Conservation (phyloP, 1,140 invertebrate genomes). For the Whitmania pigra region DNA sequence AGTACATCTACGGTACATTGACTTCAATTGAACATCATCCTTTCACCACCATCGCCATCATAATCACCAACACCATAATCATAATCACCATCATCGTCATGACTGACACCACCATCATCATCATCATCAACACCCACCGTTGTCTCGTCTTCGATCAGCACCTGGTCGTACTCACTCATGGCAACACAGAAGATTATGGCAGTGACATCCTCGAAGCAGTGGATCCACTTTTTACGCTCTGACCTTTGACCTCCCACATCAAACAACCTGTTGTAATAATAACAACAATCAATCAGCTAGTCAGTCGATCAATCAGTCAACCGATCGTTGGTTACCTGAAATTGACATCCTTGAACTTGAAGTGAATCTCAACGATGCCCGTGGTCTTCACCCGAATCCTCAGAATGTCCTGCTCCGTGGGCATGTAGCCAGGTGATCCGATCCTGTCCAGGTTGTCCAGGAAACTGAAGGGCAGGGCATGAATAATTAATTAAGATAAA, state of each 20-base stretch:
- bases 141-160: constrained; percentile 49
- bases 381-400: constrained; percentile 82
- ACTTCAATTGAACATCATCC: too few species aligned
- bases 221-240: constrained; percentile 50
- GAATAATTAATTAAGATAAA: too few species aligned
- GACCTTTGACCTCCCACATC: constrained; percentile 50
- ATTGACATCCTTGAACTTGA: constrained; percentile 77
- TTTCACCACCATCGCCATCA: too few species aligned
- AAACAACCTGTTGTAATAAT: constrained; percentile 43
- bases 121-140: constrained; percentile 28
- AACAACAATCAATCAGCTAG: too few species aligned
- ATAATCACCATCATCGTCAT: too few species aligned
- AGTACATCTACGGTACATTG: too few species aligned
- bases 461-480: constrained; percentile 37
- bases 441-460: constrained; percentile 67
- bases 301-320: too few species aligned
- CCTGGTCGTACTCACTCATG: constrained; percentile 49
- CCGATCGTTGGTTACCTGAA: constrained; percentile 46
- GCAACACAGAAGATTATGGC: constrained; percentile 52
- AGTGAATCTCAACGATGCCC: constrained; percentile 83
- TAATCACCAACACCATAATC: too few species aligned
- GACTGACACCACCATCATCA: too few species aligned
- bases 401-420: constrained; percentile 81
- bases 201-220: constrained; percentile 53
- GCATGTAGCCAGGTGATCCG: constrained; percentile 62